These are phyloP conservation scores for Eurosta solidaginis DNA, from an alignment of 1,140 invertebrate genomes.

Conservation along the genomic window DNA sequence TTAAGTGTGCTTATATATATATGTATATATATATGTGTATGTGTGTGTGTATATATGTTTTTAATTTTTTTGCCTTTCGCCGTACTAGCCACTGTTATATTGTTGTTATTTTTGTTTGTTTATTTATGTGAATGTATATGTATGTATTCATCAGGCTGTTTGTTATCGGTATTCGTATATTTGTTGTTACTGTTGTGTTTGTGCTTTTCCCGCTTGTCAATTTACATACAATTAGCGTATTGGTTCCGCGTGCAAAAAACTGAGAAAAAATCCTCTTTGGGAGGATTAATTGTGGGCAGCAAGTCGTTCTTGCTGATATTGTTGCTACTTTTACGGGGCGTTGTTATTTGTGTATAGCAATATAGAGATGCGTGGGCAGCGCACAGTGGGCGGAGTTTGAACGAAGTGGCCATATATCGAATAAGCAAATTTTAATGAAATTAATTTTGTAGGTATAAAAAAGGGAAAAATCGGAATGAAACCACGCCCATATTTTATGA, in stretches of 20 bases:
- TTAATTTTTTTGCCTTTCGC: background rate
- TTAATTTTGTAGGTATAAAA: background rate
- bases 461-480: too few species aligned
- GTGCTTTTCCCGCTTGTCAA: constrained; percentile 13
- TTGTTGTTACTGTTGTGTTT: background rate
- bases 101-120: background rate
- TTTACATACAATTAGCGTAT: constrained; percentile 29
- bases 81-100: background rate
- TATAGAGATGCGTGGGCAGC: background rate
- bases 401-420: background rate
- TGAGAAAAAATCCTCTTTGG: constrained; percentile 57
- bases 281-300: constrained; percentile 48
- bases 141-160: background rate
- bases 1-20: constrained; percentile 23
- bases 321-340: constrained; percentile 32
- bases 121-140: background rate
- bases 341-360: too few species aligned
- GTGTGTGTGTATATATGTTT: background rate
- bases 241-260: constrained; percentile 54
- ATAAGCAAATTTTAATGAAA: too few species aligned
- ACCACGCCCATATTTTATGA: too few species aligned
- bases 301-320: constrained; percentile 39
- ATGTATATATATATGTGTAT: background rate
- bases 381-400: background rate
- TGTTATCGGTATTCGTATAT: background rate